Conservation (phyloP, 2,888 invertebrate species). For the Metacarcinus magister region DNA sequence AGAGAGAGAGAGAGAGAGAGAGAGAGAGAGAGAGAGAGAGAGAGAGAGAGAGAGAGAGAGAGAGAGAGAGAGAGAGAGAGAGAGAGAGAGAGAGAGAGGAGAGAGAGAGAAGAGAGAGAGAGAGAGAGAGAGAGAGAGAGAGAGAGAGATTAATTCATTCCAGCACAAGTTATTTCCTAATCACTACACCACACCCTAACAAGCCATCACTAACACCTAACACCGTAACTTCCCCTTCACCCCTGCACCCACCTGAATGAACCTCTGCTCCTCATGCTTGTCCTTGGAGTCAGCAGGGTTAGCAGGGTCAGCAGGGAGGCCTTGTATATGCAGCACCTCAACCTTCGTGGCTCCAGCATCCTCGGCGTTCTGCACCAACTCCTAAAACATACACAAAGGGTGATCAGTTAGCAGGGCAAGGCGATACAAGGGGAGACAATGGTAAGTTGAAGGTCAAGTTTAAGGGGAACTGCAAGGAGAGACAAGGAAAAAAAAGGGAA, state of each 20-base stretch:
- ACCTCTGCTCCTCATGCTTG: background rate
- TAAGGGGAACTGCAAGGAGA: too few relatives aligned
- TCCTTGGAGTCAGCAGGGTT: background rate
- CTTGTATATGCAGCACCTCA: conserved; percentile 33
- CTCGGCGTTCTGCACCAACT: conserved; percentile 65
- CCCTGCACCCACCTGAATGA: conserved; percentile 41
- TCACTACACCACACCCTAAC: too few relatives aligned
- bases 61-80: background rate
- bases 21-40: background rate
- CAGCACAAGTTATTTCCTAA: too few relatives aligned
- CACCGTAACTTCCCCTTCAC: background rate
- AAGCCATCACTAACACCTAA: too few relatives aligned
- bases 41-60: background rate
- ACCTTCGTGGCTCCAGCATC: conserved; percentile 59
- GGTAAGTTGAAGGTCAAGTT: too few relatives aligned
- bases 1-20: background rate
- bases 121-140: too few relatives aligned
- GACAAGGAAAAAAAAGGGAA: too few relatives aligned
- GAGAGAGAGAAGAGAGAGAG: too few relatives aligned
- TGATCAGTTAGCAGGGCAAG: background rate
- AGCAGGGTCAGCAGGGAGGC: background rate
- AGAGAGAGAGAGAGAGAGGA: too few relatives aligned
- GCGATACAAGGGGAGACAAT: too few relatives aligned
- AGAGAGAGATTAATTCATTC: too few relatives aligned
- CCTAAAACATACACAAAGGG: conserved; percentile 13